A percentile compares a stretch with the other conserved stretches of the same genome.
These are phyloP conservation scores for Machimus atricapillus DNA, from an alignment of 2,888 invertebrate species.

Conservation along the genomic window DNA sequence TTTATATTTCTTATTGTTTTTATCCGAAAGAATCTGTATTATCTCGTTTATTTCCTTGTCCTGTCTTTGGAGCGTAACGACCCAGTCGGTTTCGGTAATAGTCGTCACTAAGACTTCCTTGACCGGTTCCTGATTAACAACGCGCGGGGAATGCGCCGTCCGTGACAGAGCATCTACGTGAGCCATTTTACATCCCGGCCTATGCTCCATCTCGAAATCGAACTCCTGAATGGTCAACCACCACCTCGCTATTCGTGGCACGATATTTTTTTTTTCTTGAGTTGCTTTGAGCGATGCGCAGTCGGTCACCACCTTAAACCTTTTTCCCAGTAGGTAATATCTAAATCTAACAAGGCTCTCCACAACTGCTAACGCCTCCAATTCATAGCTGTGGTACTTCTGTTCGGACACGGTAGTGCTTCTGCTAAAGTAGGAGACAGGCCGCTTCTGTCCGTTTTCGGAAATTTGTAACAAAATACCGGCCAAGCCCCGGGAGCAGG, in stretches of 20 bases:
- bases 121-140: not conserved
- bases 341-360: not conserved
- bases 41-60: not conserved
- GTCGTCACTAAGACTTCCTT: not conserved
- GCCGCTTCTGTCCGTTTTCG: not conserved
- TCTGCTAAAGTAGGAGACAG: not conserved
- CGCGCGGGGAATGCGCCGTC: not conserved
- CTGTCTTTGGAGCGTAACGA: not conserved
- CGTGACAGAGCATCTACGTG: not conserved
- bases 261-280: not conserved
- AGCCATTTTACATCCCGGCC: not conserved
- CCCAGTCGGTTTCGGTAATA: not conserved
- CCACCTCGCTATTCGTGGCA: no score
- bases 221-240: no score
- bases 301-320: not conserved
- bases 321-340: not conserved
- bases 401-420: not conserved
- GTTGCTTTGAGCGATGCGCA: not conserved
- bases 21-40: not conserved
- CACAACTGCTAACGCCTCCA: constrained; percentile 3
- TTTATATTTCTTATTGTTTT: not conserved
- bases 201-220: not conserved
- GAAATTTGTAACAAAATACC: not conserved
- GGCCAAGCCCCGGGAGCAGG: not conserved
- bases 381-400: not conserved